phyloP scores from a whole-genome alignment of 1,140 invertebrate species.

The Macrosteles quadrilineatus region DNA sequence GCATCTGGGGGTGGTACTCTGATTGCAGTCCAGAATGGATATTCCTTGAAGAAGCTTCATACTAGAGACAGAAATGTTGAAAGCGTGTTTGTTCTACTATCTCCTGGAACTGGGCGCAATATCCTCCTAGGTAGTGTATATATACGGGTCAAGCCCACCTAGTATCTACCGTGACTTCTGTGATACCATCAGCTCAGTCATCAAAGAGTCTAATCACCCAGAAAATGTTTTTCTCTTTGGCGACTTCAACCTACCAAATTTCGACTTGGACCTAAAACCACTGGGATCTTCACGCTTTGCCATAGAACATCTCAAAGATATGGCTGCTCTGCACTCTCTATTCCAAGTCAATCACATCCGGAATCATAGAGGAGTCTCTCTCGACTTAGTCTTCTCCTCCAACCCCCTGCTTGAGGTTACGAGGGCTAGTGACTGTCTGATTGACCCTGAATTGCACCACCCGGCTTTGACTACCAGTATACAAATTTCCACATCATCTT shows the following conservation, averaged over 20 bases:
- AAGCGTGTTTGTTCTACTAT: too few relatives aligned
- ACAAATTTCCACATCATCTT: too few relatives aligned
- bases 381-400: constrained; percentile 9
- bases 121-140: too few relatives aligned
- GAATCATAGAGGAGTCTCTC: constrained; percentile 3
- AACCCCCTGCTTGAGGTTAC: not conserved
- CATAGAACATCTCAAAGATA: not conserved
- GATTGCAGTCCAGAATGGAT: not conserved
- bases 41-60: not conserved
- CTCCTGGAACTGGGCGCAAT: not conserved
- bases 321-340: not conserved
- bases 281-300: not conserved
- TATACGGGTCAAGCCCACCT: too few relatives aligned
- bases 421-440: not conserved
- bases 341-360: not conserved
- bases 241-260: not conserved
- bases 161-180: too few relatives aligned
- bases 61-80: not conserved
- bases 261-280: not conserved
- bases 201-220: not conserved
- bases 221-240: not conserved
- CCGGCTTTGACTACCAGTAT: not conserved
- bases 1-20: not conserved
- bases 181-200: too few relatives aligned
- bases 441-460: not conserved